phyloP scores from a whole-genome alignment of 2,888 invertebrate genomes.

The Cryptocheilus praepositus region DNA sequence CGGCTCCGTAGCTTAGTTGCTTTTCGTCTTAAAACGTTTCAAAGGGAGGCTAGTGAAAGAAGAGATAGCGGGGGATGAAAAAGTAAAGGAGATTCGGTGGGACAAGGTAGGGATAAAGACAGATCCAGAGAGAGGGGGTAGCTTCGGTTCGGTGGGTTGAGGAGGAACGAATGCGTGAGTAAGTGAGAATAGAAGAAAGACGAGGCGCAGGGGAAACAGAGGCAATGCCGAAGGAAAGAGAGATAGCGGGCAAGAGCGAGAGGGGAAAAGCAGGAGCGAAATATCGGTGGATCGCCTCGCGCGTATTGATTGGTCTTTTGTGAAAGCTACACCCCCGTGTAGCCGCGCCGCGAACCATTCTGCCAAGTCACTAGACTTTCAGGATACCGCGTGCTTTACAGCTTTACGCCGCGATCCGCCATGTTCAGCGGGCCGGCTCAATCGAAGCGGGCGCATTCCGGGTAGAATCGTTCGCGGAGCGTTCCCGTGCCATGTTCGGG shows the following conservation, averaged over 20 bases:
- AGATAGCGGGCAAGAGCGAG: conserved; percentile 6
- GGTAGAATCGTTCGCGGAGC: not conserved
- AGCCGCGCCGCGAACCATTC: conserved; percentile 46
- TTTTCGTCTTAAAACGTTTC: no score
- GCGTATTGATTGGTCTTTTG: conserved; percentile 73
- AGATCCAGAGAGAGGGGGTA: no score
- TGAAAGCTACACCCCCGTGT: conserved; percentile 58
- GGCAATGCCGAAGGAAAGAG: conserved; percentile 3
- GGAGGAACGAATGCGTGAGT: no score
- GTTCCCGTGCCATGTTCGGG: not conserved
- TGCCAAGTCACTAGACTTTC: conserved; percentile 45
- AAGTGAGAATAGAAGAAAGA: no score
- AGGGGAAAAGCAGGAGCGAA: conserved; percentile 48
- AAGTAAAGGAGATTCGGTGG: no score
- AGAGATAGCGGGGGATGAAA: no score
- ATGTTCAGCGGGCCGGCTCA: conserved; percentile 17
- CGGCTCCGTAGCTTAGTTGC: no score
- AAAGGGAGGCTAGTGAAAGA: no score
- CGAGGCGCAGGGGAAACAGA: not conserved
- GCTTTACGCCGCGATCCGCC: conserved; percentile 12
- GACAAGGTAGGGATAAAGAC: no score
- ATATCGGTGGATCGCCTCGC: conserved; percentile 66
- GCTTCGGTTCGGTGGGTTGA: no score
- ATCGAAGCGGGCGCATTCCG: conserved; percentile 4
- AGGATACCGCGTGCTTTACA: conserved; percentile 25